phyloP scores from a whole-genome alignment of 2,797 vertebrate species.

The Cryptoprocta ferox region DNA sequence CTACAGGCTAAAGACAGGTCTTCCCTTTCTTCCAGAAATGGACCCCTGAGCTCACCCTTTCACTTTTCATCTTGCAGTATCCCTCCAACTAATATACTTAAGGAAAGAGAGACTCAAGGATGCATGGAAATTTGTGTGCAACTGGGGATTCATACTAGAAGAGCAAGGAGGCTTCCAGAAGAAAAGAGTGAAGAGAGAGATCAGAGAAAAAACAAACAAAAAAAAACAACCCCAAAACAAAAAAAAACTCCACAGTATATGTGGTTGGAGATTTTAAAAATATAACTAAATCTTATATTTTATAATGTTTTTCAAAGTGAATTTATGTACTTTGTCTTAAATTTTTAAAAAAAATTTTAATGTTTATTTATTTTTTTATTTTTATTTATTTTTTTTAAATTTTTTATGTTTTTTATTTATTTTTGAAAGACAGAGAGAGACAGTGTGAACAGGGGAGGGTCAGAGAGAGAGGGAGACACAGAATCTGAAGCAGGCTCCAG shows the following conservation, averaged over 20 bases:
- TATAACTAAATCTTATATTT: neutral
- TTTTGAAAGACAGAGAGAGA: too few relatives aligned
- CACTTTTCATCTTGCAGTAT: neutral
- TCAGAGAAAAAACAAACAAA: neutral
- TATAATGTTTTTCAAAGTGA: neutral
- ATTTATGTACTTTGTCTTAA: neutral
- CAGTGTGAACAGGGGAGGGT: too few relatives aligned
- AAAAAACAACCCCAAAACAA: neutral
- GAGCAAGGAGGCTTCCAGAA: neutral
- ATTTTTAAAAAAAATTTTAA: neutral
- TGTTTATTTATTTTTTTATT: too few relatives aligned
- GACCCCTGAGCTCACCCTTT: neutral
- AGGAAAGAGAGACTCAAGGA: neutral
- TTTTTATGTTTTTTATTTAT: too few relatives aligned
- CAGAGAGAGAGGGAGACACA: too few relatives aligned
- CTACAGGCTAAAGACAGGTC: neutral
- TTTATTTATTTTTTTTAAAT: too few relatives aligned
- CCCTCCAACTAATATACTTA: neutral
- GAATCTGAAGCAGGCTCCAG: too few relatives aligned
- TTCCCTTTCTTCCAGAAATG: neutral
- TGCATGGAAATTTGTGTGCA: neutral
- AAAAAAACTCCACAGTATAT: neutral
- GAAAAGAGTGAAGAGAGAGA: neutral
- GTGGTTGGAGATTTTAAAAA: neutral
- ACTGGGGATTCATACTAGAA: neutral